Evolutionary conservation across 1,140 invertebrate species (phyloP), one percentile per base, ranked within the genome.

Genomic region (Platorchestia sp.): DNA sequence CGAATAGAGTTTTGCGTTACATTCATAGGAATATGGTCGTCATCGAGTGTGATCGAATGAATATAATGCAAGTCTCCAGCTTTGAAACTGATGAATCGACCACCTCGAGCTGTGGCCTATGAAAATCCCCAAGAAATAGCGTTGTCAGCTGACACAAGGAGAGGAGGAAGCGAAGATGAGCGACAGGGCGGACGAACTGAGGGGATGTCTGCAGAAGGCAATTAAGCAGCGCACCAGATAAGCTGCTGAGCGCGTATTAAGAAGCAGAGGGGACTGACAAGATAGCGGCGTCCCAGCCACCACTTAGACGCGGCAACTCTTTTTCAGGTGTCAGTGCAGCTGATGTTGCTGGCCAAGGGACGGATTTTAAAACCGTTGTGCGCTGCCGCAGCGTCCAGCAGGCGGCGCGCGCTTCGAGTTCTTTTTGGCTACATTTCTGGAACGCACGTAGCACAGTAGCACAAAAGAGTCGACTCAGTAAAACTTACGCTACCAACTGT

Each of bases 151-250:
- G 27, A 75, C 59, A 27, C 27, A 19, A 89, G 36, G 22, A 89
- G 27, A 89, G 87, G 87, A 89, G 87, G 87, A 89, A 89, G 87
- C 5, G 87, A 44, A 42, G 87, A 41, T 89, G 87, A 42, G 87
- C 59, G 36, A 40, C 86, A 86, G 10, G 36, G 36, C 41, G 86
- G 87, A 89, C 87, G n/a, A 89, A 41, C 3, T 44, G n/a, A 14
- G n/a, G 5, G 59, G 59, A 51, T 44, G 87, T 89, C 87, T 41
- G 42, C 43, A 42, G 5, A 43, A 89, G 41, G 87, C 87, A 89
- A 89, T 89, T 89, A 89, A 89, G 87, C n/a, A 89, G 87, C 43
- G 87, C 87, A 41, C 43, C 41, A 42, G 87, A 89, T 89, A 89
- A 89, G 87, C 87, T 42, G 27, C 87, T 41, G 10, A 41, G 87